A percentile compares a stretch with the other conserved stretches of the same genome.
These are phyloP conservation scores for Mormyrops attenuatus DNA, from an alignment of 2,797 vertebrate species.

Conservation along the genomic window DNA sequence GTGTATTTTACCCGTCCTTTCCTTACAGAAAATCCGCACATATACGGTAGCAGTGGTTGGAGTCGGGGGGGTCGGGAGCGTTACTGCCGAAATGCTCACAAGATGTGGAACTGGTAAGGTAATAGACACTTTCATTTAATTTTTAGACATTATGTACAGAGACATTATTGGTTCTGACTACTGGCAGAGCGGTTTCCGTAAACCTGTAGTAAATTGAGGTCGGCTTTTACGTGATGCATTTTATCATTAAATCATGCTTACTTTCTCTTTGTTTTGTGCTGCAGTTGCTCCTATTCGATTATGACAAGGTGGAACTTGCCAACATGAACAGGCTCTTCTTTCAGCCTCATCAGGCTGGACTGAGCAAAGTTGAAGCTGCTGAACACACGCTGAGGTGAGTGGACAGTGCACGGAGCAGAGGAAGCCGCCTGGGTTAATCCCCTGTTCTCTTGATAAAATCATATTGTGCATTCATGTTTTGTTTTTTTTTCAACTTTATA, in stretches of 20 bases:
- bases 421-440: background rate
- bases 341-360: constrained; percentile 93
- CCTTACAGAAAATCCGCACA: constrained; percentile 82
- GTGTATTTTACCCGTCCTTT: background rate
- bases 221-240: background rate
- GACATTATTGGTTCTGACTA: constrained; percentile 2
- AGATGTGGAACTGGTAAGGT: constrained; percentile 99
- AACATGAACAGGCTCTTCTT: constrained; percentile 99
- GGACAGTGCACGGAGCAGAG: background rate
- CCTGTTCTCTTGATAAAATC: background rate
- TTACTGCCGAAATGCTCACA: constrained; percentile 97
- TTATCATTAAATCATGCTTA: background rate
- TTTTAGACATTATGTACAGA: background rate
- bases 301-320: constrained; percentile 95
- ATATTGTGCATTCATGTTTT: background rate
- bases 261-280: background rate
- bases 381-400: constrained; percentile 87
- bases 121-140: constrained; percentile 57
- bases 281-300: constrained; percentile 93
- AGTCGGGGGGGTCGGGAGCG: constrained; percentile 93
- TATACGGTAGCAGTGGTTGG: constrained; percentile 87
- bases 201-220: background rate
- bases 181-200: constrained; percentile 10
- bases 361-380: constrained; percentile 95
- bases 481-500: background rate